Evolutionary conservation across 2,113 vertebrate genomes (phyloP), one percentile per base, ranked within the genome.

Genomic region (Fregata magnificens): DNA sequence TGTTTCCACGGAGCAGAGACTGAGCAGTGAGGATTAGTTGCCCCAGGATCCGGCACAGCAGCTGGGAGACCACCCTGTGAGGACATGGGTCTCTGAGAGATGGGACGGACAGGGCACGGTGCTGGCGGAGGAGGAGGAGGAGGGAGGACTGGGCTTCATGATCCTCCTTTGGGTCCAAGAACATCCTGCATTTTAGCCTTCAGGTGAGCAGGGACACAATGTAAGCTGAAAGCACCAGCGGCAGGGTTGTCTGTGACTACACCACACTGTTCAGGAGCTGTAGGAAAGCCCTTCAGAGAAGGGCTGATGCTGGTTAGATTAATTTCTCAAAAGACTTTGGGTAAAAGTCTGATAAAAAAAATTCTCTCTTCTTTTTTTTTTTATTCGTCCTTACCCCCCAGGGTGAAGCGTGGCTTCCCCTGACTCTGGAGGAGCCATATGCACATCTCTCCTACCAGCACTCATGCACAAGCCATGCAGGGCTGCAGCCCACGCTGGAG

Each of bases 21-120:
- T 18, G 74, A 70, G 44, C 50, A 66, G 63, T 25, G 72, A 78
- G 44, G 20, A 78, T 67, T 31, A 59, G 13, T n/a, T 72, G 38
- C 7, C 26, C 22, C 28, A 69, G 84, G 47, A 50, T n/a, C 34
- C 2, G 2, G 12, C 9, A 21, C 0, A 2, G 42, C 29, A 71
- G 53, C 28, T 72, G 82, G 19, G 31, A 88, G 34, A 24, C 32
- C 2, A 3, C 8, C 32, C 42, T 52, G 31, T 15, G 36, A 80
- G 52, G 44, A 36, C 16, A 22, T 7, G 32, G 31, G 50, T 77
- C 38, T 45, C 40, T 17, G 14, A 52, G 49, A 74, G 26, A 10
- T 5, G n/a, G 22, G 38, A n/a, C 3, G 4, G n/a, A 63, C 6
- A 36, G 12, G 7, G 12, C 56, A 63, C 0, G 0, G 56, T 2